A percentile compares a stretch with the other conserved stretches of the same genome.
phyloP scores from a whole-genome alignment of 2,797 vertebrate species.

The Phrynocephalus vlangalii region DNA sequence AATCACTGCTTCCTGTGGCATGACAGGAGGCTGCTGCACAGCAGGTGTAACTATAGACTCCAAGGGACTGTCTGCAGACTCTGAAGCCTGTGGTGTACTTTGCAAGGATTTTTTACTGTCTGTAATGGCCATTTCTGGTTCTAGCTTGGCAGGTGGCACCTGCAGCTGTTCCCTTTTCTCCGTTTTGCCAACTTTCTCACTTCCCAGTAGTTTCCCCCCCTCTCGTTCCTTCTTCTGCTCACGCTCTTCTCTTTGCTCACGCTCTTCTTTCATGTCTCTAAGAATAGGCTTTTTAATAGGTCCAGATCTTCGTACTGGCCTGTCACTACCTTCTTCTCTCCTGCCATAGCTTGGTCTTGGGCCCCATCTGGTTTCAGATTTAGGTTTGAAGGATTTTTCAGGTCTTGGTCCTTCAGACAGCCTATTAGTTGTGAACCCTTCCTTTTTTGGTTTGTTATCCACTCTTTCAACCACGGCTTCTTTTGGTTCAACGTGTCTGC shows the following conservation, averaged over 20 bases:
- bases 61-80: conserved; percentile 52
- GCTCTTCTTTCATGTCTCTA: conserved; percentile 97
- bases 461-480: conserved; percentile 81
- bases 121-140: conserved; percentile 75
- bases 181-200: conserved; percentile 76
- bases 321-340: conserved; percentile 89
- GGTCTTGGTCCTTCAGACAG: conserved; percentile 87
- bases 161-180: conserved; percentile 82
- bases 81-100: conserved; percentile 60
- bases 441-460: conserved; percentile 89
- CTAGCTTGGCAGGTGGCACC: conserved; percentile 74
- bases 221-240: conserved; percentile 95
- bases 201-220: conserved; percentile 76
- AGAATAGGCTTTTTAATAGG: conserved; percentile 98
- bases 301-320: conserved; percentile 92
- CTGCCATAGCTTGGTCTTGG: conserved; percentile 86
- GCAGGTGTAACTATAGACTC: conserved; percentile 65
- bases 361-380: conserved; percentile 95
- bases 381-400: conserved; percentile 93
- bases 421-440: conserved; percentile 83
- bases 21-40: conserved; percentile 46
- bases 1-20: background rate
- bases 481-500: conserved; percentile 81
- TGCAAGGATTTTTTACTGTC: conserved; percentile 71
- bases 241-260: conserved; percentile 93